These are phyloP conservation scores for Aplocera efformata DNA, from an alignment of 2,888 invertebrate genomes.

Conservation along the genomic window DNA sequence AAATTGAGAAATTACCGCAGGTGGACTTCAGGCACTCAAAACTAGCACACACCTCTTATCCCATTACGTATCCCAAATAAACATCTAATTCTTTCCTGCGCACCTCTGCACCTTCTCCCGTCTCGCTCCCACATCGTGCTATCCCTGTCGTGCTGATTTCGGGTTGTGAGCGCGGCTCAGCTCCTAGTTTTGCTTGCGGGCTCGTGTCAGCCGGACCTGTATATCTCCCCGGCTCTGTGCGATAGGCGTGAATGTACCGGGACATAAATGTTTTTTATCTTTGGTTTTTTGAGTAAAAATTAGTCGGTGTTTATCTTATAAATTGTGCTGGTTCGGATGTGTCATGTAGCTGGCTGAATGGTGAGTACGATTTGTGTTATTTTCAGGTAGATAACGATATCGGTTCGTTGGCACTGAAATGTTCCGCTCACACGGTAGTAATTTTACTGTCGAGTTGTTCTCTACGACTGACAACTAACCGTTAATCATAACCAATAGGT, in stretches of 20 bases:
- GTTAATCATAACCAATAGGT: too few relatives aligned
- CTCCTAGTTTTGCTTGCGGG: conserved; percentile 68
- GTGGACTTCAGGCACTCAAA: conserved; percentile 42
- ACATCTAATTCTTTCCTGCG: conserved; percentile 78
- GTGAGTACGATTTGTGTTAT: conserved; percentile 56
- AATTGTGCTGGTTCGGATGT: conserved; percentile 51
- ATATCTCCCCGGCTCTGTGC: conserved; percentile 22
- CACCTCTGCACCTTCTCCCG: conserved; percentile 66
- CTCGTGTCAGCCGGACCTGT: conserved; percentile 51
- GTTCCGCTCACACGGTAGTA: conserved; percentile 15
- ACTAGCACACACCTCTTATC: conserved; percentile 64
- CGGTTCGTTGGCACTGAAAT: conserved; percentile 11
- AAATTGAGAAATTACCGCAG: conserved; percentile 19
- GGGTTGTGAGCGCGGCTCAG: conserved; percentile 47
- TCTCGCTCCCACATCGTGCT: conserved; percentile 44
- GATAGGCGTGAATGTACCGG: conserved; percentile 62
- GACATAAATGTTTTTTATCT: conserved; percentile 52
- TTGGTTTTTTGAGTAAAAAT: conserved; percentile 27
- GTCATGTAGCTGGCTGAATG: conserved; percentile 48
- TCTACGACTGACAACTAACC: conserved; percentile 11
- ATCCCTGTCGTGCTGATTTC: conserved; percentile 55
- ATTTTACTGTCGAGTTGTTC: conserved; percentile 25
- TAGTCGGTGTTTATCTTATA: conserved; percentile 42
- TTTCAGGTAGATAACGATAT: conserved; percentile 55
- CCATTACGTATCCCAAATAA: conserved; percentile 73